A percentile compares a stretch with the other conserved stretches of the same genome.
Conservation (phyloP, 2,797 vertebrate species). For the Arremon brunneinucha region DNA sequence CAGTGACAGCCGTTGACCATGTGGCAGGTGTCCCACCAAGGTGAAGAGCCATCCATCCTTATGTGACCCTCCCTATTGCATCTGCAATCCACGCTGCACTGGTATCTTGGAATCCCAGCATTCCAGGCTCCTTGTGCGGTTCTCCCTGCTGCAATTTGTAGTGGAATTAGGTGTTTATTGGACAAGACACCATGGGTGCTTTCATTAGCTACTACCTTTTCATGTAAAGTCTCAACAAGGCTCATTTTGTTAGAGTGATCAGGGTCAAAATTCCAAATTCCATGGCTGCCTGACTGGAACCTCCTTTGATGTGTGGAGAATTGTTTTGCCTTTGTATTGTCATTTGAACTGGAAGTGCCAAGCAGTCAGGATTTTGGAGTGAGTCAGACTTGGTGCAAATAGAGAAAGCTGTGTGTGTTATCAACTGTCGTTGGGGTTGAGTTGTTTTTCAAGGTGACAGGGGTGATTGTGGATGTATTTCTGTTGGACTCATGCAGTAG, state of each 20-base stretch:
- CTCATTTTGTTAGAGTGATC: background rate
- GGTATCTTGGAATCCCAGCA: background rate
- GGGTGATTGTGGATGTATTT: background rate
- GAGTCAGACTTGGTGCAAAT: background rate
- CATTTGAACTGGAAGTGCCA: background rate
- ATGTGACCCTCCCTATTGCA: background rate
- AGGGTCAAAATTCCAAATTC: background rate
- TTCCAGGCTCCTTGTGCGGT: background rate
- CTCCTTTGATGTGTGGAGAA: background rate
- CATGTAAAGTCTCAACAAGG: background rate
- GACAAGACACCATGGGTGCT: background rate
- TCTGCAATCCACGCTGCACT: background rate
- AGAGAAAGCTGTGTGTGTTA: background rate
- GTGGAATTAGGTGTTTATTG: background rate
- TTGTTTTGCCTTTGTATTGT: background rate
- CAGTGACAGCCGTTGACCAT: background rate
- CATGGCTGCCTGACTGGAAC: background rate
- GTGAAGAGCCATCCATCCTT: background rate
- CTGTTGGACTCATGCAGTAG: background rate
- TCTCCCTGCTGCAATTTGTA: background rate
- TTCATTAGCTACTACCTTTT: background rate
- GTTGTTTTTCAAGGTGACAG: background rate
- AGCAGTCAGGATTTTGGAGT: background rate
- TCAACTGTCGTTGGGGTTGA: rapidly evolving
- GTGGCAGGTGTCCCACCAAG: background rate